These are phyloP conservation scores for Margaritifera margaritifera DNA, from an alignment of 2,888 invertebrate species.

Conservation along the genomic window DNA sequence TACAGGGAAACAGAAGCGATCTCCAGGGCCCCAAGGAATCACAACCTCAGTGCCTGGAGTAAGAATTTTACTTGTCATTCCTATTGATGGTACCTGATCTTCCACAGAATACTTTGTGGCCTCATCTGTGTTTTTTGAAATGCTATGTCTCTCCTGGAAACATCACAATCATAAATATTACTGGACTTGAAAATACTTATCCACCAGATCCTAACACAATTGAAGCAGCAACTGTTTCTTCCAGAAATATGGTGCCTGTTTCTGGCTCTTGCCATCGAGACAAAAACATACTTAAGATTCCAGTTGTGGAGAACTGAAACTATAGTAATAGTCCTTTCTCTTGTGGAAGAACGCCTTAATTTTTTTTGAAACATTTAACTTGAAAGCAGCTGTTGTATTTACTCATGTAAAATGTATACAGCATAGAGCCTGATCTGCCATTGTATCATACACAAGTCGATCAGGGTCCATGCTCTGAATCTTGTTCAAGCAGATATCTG, in stretches of 20 bases:
- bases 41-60: slow-evolving; percentile 92
- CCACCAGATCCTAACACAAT: not conserved
- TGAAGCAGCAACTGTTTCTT: not conserved
- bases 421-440: too few relatives aligned
- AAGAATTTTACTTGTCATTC: slow-evolving; percentile 48
- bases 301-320: too few relatives aligned
- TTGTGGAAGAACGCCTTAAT: too few relatives aligned
- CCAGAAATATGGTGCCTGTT: not conserved
- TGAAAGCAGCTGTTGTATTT: too few relatives aligned
- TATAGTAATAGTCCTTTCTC: too few relatives aligned
- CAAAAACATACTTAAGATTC: too few relatives aligned
- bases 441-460: too few relatives aligned
- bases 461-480: too few relatives aligned
- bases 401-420: too few relatives aligned
- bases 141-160: not conserved
- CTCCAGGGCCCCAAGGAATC: slow-evolving; percentile 93
- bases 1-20: slow-evolving; percentile 87
- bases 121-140: too few relatives aligned
- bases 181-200: not conserved
- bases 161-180: not conserved
- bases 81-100: not conserved
- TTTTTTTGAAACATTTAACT: too few relatives aligned
- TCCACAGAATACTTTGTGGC: not conserved
- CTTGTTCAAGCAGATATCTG: too few relatives aligned
- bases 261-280: not conserved